Percentiles rank a stretch among this genome's conserved stretches.
These are phyloP conservation scores for Erpornis zantholeuca DNA, from an alignment of 2,113 vertebrate species.

Conservation along the genomic window DNA sequence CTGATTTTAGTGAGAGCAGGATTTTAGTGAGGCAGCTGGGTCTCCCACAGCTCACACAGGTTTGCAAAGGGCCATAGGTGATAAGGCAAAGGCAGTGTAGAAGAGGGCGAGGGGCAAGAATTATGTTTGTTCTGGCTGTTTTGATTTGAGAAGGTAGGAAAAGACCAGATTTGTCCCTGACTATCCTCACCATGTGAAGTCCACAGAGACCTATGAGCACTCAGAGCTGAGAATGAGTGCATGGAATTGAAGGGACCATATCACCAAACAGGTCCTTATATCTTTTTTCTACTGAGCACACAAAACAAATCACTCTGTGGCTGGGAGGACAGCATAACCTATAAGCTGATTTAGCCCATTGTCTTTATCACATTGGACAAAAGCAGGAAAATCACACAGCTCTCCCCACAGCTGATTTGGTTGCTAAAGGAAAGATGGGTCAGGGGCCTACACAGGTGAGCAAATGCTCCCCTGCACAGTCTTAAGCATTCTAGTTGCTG, in stretches of 20 bases:
- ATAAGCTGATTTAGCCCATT: neutral
- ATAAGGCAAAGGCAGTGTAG: neutral
- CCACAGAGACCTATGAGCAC: neutral
- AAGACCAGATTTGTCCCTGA: neutral
- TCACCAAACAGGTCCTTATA: neutral
- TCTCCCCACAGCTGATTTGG: neutral
- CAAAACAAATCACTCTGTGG: neutral
- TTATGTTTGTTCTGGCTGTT: neutral
- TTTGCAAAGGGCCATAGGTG: neutral
- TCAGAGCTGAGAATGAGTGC: neutral
- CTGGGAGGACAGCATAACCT: neutral
- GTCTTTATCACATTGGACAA: neutral
- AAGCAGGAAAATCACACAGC: neutral
- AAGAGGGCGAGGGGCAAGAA: neutral
- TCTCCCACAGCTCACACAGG: neutral
- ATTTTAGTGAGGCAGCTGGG: neutral
- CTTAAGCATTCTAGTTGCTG: neutral
- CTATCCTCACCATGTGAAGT: neutral
- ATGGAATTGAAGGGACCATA: neutral
- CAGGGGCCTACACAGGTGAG: neutral
- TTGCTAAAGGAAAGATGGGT: neutral
- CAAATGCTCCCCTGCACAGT: neutral
- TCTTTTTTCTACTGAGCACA: neutral
- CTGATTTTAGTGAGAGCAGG: neutral
- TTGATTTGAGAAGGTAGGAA: neutral